A percentile compares a stretch with the other conserved stretches of the same genome.
phyloP scores from a whole-genome alignment of 2,113 vertebrate genomes.

The Laterallus jamaicensis region DNA sequence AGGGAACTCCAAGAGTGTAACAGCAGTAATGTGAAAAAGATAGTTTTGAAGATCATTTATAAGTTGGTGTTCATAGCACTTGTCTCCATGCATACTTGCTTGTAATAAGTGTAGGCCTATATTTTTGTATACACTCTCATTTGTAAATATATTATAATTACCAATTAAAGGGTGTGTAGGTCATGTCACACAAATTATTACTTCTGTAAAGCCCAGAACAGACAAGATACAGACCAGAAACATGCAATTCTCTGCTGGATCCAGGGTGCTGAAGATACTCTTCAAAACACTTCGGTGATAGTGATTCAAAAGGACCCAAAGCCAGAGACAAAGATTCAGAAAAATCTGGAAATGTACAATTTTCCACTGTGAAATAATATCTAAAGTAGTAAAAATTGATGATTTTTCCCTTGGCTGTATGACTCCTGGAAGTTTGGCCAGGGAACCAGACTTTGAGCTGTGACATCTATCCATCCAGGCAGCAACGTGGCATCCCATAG shows the following conservation, averaged over 20 bases:
- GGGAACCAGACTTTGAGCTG: background rate
- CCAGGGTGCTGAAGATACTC: background rate
- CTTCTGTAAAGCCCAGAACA: background rate
- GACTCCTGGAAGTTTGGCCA: background rate
- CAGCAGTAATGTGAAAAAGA: background rate
- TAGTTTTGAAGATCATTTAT: background rate
- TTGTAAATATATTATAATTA: background rate
- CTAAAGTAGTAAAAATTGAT: background rate
- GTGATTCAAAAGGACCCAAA: background rate
- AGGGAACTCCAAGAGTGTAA: background rate
- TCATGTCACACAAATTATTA: background rate
- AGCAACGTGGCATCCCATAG: background rate
- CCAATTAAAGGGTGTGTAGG: background rate
- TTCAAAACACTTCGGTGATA: background rate
- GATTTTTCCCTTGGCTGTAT: background rate
- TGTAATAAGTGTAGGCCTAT: background rate
- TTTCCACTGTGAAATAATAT: background rate
- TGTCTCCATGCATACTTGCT: background rate
- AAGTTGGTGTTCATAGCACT: background rate
- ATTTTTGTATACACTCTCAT: background rate
- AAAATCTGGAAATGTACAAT: background rate
- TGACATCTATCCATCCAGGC: background rate
- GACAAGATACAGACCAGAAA: background rate
- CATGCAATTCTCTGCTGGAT: background rate
- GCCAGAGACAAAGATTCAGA: background rate